Evolutionary conservation across 1,140 invertebrate species (phyloP).

Genomic region (Hyphantria cunea): DNA sequence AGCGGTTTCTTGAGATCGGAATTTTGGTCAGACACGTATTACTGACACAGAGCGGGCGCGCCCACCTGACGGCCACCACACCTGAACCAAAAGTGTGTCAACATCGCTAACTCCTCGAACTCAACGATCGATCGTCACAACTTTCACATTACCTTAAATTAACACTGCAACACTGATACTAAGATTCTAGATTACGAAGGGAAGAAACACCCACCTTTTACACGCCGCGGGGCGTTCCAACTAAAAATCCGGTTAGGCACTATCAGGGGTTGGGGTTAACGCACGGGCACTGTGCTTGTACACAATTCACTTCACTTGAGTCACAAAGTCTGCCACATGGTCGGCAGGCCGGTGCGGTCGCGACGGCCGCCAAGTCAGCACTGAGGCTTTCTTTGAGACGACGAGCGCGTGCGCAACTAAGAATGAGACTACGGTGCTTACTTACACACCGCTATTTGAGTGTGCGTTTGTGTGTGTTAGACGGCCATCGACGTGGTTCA

Average conservation of each 20-base stretch:
- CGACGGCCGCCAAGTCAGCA: slow-evolving; percentile 72
- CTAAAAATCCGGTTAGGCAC: slow-evolving; percentile 76
- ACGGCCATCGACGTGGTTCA: slow-evolving; percentile 40
- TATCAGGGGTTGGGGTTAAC: slow-evolving; percentile 78
- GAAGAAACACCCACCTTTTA: slow-evolving; percentile 60
- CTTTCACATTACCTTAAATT: slow-evolving; percentile 80
- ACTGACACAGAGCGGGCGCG: slow-evolving; percentile 54
- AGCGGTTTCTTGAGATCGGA: slow-evolving; percentile 71
- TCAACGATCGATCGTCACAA: slow-evolving; percentile 68
- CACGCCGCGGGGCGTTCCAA: slow-evolving; percentile 62
- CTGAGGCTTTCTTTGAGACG: slow-evolving; percentile 75
- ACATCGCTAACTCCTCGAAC: slow-evolving; percentile 67
- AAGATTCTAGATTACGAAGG: slow-evolving; percentile 37
- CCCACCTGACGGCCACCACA: slow-evolving; percentile 68
- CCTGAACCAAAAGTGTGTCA: slow-evolving; percentile 78
- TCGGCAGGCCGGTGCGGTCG: slow-evolving; percentile 70
- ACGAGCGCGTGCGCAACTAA: slow-evolving; percentile 69
- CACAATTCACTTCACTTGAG: slow-evolving; percentile 74
- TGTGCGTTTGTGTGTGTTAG: slow-evolving; percentile 41
- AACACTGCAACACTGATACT: slow-evolving; percentile 53
- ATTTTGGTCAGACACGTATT: slow-evolving; percentile 67
- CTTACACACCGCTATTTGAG: slow-evolving; percentile 33
- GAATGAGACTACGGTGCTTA: slow-evolving; percentile 61
- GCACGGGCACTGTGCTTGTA: slow-evolving; percentile 73
- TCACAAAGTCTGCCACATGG: slow-evolving; percentile 71